Evolutionary conservation across 2,797 vertebrate genomes (phyloP).

Genomic region (Lophius americanus): DNA sequence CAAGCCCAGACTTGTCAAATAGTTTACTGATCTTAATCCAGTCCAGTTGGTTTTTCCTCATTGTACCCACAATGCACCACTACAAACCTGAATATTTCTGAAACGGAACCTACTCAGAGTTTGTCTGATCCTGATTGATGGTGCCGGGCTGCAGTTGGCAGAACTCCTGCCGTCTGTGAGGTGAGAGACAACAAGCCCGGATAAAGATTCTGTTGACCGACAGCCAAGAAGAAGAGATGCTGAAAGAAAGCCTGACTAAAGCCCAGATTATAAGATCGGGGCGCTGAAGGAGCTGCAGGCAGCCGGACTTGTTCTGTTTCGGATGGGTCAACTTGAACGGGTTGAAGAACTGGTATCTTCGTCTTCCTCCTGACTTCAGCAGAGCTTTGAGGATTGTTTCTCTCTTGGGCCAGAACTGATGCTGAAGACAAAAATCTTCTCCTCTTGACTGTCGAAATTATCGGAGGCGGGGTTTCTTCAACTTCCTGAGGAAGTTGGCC

Average conservation of each 20-base stretch:
- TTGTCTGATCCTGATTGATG: background rate
- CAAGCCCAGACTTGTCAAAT: too few relatives aligned
- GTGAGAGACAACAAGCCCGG: constrained; percentile 23
- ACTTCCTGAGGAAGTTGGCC: constrained; percentile 74
- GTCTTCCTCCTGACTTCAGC: background rate
- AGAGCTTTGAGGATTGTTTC: background rate
- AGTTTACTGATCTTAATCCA: too few relatives aligned
- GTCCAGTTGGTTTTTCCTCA: background rate
- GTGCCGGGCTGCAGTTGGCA: constrained; percentile 39
- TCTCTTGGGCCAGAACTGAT: background rate
- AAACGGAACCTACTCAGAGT: background rate
- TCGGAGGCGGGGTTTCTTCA: constrained; percentile 26
- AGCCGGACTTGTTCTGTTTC: background rate
- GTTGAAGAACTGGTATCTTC: background rate
- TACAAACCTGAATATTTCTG: background rate
- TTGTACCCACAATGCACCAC: background rate
- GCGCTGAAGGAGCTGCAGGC: background rate
- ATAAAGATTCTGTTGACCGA: constrained; percentile 62
- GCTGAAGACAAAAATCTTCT: constrained; percentile 11
- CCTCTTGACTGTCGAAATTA: constrained; percentile 37
- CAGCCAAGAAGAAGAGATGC: constrained; percentile 53
- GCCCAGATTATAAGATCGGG: background rate
- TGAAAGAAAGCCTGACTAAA: constrained; percentile 2
- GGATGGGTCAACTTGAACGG: background rate
- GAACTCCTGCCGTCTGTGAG: constrained; percentile 17